Evolutionary conservation across 2,113 vertebrate species (phyloP), one percentile per base, ranked within the genome.

Genomic region (Bombycilla garrulus): DNA sequence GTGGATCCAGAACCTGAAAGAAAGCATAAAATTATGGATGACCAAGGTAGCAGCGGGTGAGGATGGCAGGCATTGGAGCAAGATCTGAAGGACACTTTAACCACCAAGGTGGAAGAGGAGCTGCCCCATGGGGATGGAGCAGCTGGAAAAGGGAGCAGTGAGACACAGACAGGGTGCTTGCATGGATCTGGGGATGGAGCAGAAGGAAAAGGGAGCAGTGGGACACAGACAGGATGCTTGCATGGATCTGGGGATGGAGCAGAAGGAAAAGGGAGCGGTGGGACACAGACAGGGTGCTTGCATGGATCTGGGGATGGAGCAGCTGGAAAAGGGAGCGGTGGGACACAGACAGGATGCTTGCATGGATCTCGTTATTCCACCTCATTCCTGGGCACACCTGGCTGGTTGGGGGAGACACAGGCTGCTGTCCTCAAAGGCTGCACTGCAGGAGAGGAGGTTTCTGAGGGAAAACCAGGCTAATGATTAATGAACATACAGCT

Each of bases 1-100:
- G 17, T 33, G 24, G 22, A 42, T 51, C 38, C 45, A 44, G 21
- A 77, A 42, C 14, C 25, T 50, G 64, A 42, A 83, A 60, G 45
- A 72, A 73, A 44, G 8, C 10, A 53, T 6, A 12, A 45, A 73
- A 78, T 54, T 19, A 10, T 12, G 5, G 8, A 3, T 23, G 73
- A 14, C 6, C 6, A 29, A 23, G 11, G 44, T 28, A 35, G 17
- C 0, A 2, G 6, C 2, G 72, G 28, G 13, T 0, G 0, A 42
- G 25, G 83, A 48, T 7, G 36, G 11, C n/a, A 76, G 48, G 16
- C 6, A 4, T 2, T 76, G 76, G 48, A 22, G 10, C 45, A 48
- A 9, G 12, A 11, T 7, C 29, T 47, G 40, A 77, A 56, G 60
- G 73, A 89, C 28, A 28, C 24, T 3, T 56, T 2, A 18, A 29